These are phyloP conservation scores for Cyanoderma ruficeps DNA, from an alignment of 2,113 vertebrate genomes.

Conservation along the genomic window DNA sequence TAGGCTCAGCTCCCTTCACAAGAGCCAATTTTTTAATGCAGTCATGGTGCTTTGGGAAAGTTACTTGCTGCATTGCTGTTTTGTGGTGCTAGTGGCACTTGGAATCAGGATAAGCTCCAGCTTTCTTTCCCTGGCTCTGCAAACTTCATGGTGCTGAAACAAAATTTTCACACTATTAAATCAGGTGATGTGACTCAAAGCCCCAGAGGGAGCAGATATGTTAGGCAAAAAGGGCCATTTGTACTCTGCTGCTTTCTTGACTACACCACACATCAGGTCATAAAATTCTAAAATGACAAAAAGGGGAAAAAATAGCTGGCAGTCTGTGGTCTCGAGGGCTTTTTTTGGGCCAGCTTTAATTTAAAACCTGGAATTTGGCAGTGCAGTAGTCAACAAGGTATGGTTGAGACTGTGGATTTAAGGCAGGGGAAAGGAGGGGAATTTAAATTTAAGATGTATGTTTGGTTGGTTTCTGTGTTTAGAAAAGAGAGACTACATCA, in stretches of 20 bases:
- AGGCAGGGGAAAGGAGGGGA: background rate
- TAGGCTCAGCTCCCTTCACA: background rate
- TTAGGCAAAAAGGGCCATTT: background rate
- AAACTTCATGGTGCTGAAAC: background rate
- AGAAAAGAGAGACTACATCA: background rate
- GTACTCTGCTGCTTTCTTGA: background rate
- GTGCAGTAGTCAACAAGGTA: background rate
- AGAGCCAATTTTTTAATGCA: background rate
- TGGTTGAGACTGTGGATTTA: slow-evolving; percentile 34
- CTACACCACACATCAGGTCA: background rate
- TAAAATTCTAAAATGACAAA: slow-evolving; percentile 45
- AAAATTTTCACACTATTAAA: background rate
- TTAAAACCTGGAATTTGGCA: slow-evolving; percentile 42
- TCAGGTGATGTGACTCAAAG: background rate
- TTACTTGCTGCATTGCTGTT: background rate
- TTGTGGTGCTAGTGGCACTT: background rate
- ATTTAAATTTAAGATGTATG: slow-evolving; percentile 7
- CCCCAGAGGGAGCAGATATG: background rate
- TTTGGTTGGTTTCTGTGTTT: slow-evolving; percentile 45
- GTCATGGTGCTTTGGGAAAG: background rate
- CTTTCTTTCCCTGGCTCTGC: background rate
- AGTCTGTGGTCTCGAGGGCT: slow-evolving; percentile 6
- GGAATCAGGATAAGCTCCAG: background rate
- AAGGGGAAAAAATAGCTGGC: background rate
- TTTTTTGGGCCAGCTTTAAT: slow-evolving; percentile 38